Percentiles rank a stretch among this genome's conserved stretches.
Evolutionary conservation across 2,888 invertebrate genomes (phyloP).

Genomic region (Hydrotaea cyrtoneurina): DNA sequence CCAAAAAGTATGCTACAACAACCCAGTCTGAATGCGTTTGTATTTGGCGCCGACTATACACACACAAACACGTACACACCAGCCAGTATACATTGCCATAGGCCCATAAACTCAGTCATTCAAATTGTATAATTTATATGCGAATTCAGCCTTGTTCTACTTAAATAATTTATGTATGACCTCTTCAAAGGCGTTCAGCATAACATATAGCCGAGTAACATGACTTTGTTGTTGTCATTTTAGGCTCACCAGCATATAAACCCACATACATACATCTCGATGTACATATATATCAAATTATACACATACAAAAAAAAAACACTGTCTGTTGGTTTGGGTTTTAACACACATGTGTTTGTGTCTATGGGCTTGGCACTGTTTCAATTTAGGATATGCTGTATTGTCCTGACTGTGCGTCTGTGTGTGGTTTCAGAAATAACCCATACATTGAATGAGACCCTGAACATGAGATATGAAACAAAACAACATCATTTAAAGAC

Average conservation of each 20-base stretch:
- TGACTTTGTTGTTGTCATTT: slow-evolving; percentile 41
- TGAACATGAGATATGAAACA: slow-evolving; percentile 42
- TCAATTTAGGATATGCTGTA: background rate
- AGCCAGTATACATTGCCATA: background rate
- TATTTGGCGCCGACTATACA: slow-evolving; percentile 25
- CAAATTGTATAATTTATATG: slow-evolving; percentile 43
- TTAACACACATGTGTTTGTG: background rate
- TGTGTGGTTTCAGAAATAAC: slow-evolving; percentile 20
- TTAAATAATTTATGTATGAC: slow-evolving; percentile 69
- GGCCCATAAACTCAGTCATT: background rate
- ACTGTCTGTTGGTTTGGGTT: slow-evolving; percentile 8
- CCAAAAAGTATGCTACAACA: slow-evolving; percentile 67
- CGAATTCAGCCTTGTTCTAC: slow-evolving; percentile 68
- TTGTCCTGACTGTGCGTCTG: background rate
- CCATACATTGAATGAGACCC: slow-evolving; percentile 33
- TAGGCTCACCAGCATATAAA: background rate
- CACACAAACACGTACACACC: background rate
- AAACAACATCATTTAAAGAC: slow-evolving; percentile 3
- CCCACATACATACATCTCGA: slow-evolving; percentile 17
- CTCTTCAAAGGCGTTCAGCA: slow-evolving; percentile 60
- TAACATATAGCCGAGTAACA: slow-evolving; percentile 48
- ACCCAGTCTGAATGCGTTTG: slow-evolving; percentile 13
- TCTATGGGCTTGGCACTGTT: background rate
- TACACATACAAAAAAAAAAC: slow-evolving; percentile 11
- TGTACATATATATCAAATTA: background rate